Base-by-base conservation (phyloP, 2,113 vertebrate genomes). In the Oostethus manadensis region DNA sequence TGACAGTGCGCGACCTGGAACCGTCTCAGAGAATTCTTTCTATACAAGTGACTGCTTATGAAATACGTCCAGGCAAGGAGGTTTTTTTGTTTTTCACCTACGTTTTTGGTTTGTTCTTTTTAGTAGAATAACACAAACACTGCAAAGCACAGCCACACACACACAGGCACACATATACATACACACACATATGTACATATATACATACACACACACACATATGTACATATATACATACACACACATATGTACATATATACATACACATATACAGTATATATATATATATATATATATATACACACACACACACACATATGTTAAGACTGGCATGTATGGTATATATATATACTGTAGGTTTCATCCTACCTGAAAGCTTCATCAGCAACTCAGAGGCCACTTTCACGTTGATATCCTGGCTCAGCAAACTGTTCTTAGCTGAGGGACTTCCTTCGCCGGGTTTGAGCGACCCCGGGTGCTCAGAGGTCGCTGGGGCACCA, bases 331-430 rank as follows among this genome's bases (percentile, higher is more conserved):
- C n/a, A n/a, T n/a, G n/a, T n/a, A n/a, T n/a, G n/a, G n/a, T n/a
- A n/a, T n/a, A n/a, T n/a, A 2, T 26, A 26, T 26, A 26, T 5
- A 38, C 10, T 1, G 8, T 33, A 33, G 33, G 8, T 33, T 22
- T 64, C 4, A 47, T 23, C 57, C 60, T 92, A 98, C 97, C 97
- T 93, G 97, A 99, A 42, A 99, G 92, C 68, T 98, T 99, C 83
- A 99, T 97, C 61, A 99, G 95, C 79, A 99, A 93, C 76, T 99
- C 97, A 6, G 97, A 99, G 1, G 96, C 97, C 61, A 95, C 95
- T 85, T 99, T 98, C 70, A 94, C 75, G 4, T 91, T 95, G 86
- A 96, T 93, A 67, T 99, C 97, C 71, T 92, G 93, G 87, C 88
- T 93, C 29, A 98, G 88, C 70, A 93, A 76, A 60, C 78, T 91